Evolutionary conservation across 2,797 vertebrate genomes (phyloP).

Genomic region (Crypturellus tataupa): DNA sequence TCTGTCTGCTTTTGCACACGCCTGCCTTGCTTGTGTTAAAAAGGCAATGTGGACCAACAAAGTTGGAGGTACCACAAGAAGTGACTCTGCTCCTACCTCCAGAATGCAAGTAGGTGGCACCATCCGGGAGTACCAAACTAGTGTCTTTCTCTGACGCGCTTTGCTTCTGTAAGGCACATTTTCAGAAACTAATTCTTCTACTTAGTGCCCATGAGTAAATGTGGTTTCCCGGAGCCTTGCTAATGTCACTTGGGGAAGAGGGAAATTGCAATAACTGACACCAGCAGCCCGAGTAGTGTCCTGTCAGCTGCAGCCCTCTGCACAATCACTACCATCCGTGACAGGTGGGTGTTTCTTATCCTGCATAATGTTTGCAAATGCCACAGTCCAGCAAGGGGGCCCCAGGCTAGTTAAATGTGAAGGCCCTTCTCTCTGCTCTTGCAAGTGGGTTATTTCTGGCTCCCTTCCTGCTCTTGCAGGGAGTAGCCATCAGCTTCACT

Average conservation of each 20-base stretch:
- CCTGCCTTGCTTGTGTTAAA: background rate
- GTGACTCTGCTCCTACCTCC: background rate
- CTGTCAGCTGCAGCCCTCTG: background rate
- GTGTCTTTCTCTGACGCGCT: background rate
- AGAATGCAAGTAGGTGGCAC: background rate
- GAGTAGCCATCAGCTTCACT: background rate
- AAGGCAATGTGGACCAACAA: background rate
- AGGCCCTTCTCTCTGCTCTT: background rate
- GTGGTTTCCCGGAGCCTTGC: background rate
- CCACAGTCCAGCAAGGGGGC: background rate
- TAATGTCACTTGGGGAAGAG: background rate
- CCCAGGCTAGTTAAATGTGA: rapidly evolving
- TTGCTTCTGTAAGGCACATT: background rate
- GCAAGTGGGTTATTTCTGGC: background rate
- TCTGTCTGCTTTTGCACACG: background rate
- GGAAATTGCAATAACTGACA: background rate
- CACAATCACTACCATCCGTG: background rate
- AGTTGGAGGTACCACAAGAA: background rate
- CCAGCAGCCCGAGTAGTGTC: background rate
- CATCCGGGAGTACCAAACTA: background rate
- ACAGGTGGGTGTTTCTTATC: background rate
- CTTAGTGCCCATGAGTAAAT: background rate
- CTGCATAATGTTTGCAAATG: background rate
- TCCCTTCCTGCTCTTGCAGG: background rate
- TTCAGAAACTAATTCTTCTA: background rate